These are phyloP conservation scores for Porites lobata DNA, from an alignment of 92 coral and sea anemone genomes.

Conservation along the genomic window DNA sequence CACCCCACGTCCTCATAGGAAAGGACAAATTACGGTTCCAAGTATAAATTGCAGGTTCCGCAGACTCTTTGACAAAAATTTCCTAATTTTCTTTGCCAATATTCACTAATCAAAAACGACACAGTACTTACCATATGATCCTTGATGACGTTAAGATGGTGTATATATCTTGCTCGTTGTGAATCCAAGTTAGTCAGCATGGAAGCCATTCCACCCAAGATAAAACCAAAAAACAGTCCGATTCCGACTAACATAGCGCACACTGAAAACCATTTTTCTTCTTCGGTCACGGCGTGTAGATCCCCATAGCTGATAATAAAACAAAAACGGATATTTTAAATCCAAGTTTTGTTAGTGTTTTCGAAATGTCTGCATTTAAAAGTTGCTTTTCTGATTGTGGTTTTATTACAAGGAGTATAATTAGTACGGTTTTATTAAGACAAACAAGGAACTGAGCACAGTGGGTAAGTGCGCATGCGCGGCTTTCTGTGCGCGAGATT, in stretches of 20 bases:
- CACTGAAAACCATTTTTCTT: slow-evolving; percentile 76
- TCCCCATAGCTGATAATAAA: slow-evolving; percentile 77
- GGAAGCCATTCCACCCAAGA: slow-evolving; percentile 92
- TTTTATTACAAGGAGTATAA: too few species aligned
- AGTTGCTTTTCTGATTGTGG: too few species aligned
- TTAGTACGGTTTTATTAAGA: too few species aligned
- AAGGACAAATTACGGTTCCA: too few species aligned
- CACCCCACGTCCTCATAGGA: too few species aligned
- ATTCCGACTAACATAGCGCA: slow-evolving; percentile 85
- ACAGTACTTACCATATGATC: slow-evolving; percentile 76
- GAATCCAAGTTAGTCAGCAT: slow-evolving; percentile 89
- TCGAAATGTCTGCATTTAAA: not conserved
- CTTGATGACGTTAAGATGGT: slow-evolving; percentile 81
- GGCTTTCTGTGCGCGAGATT: too few species aligned
- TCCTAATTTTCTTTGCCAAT: not conserved
- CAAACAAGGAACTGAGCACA: too few species aligned
- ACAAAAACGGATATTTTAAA: not conserved
- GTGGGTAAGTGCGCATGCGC: too few species aligned
- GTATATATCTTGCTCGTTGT: slow-evolving; percentile 79
- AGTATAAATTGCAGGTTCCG: too few species aligned
- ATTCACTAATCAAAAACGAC: not conserved
- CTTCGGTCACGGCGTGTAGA: slow-evolving; percentile 71
- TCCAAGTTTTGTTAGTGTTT: not conserved
- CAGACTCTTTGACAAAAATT: too few species aligned
- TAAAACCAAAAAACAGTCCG: slow-evolving; percentile 84